A percentile compares a stretch with the other conserved stretches of the same genome.
Evolutionary conservation across 2,113 vertebrate genomes (phyloP).

Genomic region (Planiliza haematocheilus): DNA sequence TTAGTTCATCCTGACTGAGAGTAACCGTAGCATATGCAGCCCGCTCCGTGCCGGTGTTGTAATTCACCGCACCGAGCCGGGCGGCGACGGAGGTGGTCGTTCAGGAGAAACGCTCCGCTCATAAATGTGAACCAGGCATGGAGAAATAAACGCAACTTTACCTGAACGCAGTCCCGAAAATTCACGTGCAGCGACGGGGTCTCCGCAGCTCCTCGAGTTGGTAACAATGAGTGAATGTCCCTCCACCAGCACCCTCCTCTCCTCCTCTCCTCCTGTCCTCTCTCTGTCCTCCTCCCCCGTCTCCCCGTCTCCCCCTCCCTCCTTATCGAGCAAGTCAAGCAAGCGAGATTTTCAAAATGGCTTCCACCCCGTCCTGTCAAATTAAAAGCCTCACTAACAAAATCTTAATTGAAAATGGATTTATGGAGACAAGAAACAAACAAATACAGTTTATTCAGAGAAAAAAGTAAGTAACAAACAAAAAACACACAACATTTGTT

Average conservation of each 20-base stretch:
- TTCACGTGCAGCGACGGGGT: slow-evolving; percentile 49
- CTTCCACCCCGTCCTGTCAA: slow-evolving; percentile 35
- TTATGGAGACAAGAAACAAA: too few species aligned
- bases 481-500: neutral
- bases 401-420: neutral
- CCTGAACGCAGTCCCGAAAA: slow-evolving; percentile 38
- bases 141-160: slow-evolving; percentile 57
- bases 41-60: slow-evolving; percentile 20
- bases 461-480: too few species aligned
- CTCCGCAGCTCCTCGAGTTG: slow-evolving; percentile 52
- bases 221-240: slow-evolving; percentile 75
- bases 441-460: too few species aligned
- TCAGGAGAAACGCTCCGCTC: neutral
- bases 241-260: slow-evolving; percentile 30
- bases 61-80: slow-evolving; percentile 16
- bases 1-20: slow-evolving; percentile 45
- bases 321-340: neutral
- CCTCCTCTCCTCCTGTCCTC: slow-evolving; percentile 24
- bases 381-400: slow-evolving; percentile 45
- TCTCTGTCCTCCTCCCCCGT: slow-evolving; percentile 19
- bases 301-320: neutral
- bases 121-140: neutral
- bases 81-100: neutral
- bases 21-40: slow-evolving; percentile 10
- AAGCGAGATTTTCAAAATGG: neutral